Base-by-base conservation (phyloP, 2,888 invertebrate genomes). In the Drosophila anceps region DNA sequence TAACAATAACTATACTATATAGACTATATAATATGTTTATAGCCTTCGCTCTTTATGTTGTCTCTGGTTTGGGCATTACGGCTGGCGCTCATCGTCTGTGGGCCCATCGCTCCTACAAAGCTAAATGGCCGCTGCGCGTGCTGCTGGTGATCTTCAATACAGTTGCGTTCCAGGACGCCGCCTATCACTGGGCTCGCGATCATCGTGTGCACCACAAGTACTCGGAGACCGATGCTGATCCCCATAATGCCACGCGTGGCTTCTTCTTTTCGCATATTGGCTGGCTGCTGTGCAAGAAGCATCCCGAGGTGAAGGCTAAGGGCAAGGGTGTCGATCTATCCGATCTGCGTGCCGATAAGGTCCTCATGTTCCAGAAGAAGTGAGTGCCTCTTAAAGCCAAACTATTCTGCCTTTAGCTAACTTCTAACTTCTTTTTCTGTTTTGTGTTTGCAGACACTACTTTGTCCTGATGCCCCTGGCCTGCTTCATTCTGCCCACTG, bases 251-350 rank as follows among this genome's bases (percentile, higher is more conserved):
- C 2, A 97, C 95, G 4, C 93, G 98, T 31, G 99, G 99, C 12
- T 98, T 99, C 94, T 98, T 98, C 95, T 99, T 98, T 94, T 95
- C 98, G 0, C 99, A 99, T 93, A 95, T 98, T 84, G 99, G 99
- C 69, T 99, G 99, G 99, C 94, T 99, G 73, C 93, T 98, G 64
- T 96, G 96, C 87, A 95, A 96, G 84, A 98, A 99, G 92, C 98
- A 98, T 92, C 97, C 97, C 0, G 96, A 97, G 76, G 97, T 99
- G 43, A 96, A 95, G 91, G 94, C 94, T 73, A 98, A 98, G 92
- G 98, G 98, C 90, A 96, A 97, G 82, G 95, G 95, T 51, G 94
- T 98, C 31, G 98, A 98, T 91, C 89, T 98, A 77, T 96, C 95
- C 57, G 98, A 99, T 93, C 94, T 99, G 70, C 94, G 95, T 71